Evolutionary conservation across 2,113 vertebrate species (phyloP).

Genomic region (Catharus fuscescens): DNA sequence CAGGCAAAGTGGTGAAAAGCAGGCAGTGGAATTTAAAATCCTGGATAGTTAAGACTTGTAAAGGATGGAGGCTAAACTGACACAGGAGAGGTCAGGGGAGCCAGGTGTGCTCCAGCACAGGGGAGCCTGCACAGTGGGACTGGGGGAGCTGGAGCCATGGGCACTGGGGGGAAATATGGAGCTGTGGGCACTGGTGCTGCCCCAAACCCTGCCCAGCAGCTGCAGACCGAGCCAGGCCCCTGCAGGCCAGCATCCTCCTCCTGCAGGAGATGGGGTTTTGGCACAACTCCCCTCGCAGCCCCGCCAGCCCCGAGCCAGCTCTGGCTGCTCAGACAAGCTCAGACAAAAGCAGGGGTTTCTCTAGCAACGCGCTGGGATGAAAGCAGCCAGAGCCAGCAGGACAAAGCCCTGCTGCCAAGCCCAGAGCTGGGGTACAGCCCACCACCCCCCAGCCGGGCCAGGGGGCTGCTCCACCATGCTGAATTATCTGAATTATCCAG

Average conservation of each 20-base stretch:
- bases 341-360: constrained; percentile 65
- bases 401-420: not conserved
- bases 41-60: fast-evolving
- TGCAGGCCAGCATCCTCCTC: not conserved
- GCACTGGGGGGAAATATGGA: no score
- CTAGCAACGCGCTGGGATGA: constrained; percentile 8
- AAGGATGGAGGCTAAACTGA: fast-evolving
- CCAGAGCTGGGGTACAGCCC: fast-evolving
- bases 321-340: constrained; percentile 21
- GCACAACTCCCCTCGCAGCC: not conserved
- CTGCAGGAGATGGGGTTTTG: not conserved
- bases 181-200: fast-evolving
- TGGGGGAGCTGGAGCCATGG: no score
- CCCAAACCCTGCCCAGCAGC: not conserved
- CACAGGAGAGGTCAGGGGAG: fast-evolving
- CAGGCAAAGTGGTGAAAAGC: not conserved
- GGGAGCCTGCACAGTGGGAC: no score
- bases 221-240: fast-evolving
- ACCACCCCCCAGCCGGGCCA: fast-evolving
- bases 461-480: not conserved
- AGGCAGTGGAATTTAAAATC: not conserved
- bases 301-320: not conserved
- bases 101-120: fast-evolving
- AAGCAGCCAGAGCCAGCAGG: not conserved
- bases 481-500: not conserved